Evolutionary conservation across 2,113 vertebrate genomes (phyloP).

Genomic region (Ciconia maguari): DNA sequence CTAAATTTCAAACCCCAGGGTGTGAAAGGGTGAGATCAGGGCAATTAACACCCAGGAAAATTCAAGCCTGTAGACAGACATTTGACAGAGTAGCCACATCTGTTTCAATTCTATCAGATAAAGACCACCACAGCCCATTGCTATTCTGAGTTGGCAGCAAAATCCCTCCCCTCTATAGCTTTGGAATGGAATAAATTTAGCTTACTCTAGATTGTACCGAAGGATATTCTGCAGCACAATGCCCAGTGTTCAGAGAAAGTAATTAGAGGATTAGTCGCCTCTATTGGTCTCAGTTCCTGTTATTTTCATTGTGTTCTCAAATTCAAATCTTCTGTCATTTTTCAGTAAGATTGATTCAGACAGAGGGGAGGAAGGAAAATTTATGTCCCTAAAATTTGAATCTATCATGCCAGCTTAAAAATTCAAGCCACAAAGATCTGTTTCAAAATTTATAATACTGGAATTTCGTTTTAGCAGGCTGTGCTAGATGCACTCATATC

Average conservation of each 20-base stretch:
- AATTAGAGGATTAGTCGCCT: conserved; percentile 57
- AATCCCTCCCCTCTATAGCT: conserved; percentile 37
- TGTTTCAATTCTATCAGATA: neutral
- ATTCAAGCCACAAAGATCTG: neutral
- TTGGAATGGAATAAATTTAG: conserved; percentile 42
- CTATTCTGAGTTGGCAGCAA: neutral
- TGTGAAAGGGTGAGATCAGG: neutral
- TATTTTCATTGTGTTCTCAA: conserved; percentile 40
- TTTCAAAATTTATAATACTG: neutral
- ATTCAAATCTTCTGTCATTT: conserved; percentile 1
- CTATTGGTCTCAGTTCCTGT: neutral
- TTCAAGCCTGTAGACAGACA: neutral
- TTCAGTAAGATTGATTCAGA: neutral
- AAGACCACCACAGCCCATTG: conserved; percentile 33
- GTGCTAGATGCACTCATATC: neutral
- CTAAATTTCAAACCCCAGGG: neutral
- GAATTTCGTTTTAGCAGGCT: neutral
- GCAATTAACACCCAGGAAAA: neutral
- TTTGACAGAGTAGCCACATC: neutral
- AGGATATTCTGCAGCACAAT: conserved; percentile 51
- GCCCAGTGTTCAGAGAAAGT: conserved; percentile 52
- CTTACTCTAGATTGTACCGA: neutral
- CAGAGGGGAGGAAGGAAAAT: neutral
- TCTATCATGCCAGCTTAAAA: neutral
- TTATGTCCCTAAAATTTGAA: conserved; percentile 14